These are phyloP conservation scores for Idaea dimidiata DNA, from an alignment of 2,888 invertebrate genomes.

Conservation along the genomic window DNA sequence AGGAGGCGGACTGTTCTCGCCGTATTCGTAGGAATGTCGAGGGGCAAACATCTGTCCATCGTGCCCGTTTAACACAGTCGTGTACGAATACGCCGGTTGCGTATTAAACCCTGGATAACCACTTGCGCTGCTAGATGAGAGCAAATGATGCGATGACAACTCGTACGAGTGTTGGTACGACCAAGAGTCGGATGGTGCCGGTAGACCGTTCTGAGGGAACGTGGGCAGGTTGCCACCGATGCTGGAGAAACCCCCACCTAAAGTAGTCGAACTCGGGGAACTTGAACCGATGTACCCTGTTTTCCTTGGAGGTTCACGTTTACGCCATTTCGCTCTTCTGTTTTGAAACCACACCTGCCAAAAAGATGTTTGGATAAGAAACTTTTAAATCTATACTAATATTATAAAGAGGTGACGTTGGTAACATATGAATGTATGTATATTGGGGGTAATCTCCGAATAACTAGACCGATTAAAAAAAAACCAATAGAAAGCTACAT, in stretches of 20 bases:
- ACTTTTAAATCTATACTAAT: conserved; percentile 3
- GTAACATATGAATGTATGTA: too few species aligned
- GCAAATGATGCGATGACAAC: conserved; percentile 86
- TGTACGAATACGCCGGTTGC: conserved; percentile 82
- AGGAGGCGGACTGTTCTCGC: conserved; percentile 83
- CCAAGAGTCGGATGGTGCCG: conserved; percentile 89
- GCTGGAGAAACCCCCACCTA: conserved; percentile 82
- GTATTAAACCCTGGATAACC: conserved; percentile 84
- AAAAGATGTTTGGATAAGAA: conserved; percentile 5
- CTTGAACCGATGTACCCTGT: conserved; percentile 88
- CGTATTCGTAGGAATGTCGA: conserved; percentile 82
- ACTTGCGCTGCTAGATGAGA: conserved; percentile 83
- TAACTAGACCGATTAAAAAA: too few species aligned
- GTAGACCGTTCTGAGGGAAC: conserved; percentile 81
- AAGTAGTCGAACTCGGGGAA: conserved; percentile 84
- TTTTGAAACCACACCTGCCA: conserved; percentile 92
- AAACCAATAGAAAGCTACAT: too few species aligned
- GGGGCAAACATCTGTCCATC: conserved; percentile 87
- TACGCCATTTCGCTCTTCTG: conserved; percentile 95
- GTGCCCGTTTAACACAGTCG: conserved; percentile 86
- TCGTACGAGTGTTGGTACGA: conserved; percentile 90
- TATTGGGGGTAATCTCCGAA: too few species aligned
- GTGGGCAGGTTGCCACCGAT: conserved; percentile 72
- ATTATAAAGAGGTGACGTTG: too few species aligned
- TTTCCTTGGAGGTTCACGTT: conserved; percentile 95